Evolutionary conservation across 2,113 vertebrate species (phyloP).

Genomic region (Phaethornis superciliosus): DNA sequence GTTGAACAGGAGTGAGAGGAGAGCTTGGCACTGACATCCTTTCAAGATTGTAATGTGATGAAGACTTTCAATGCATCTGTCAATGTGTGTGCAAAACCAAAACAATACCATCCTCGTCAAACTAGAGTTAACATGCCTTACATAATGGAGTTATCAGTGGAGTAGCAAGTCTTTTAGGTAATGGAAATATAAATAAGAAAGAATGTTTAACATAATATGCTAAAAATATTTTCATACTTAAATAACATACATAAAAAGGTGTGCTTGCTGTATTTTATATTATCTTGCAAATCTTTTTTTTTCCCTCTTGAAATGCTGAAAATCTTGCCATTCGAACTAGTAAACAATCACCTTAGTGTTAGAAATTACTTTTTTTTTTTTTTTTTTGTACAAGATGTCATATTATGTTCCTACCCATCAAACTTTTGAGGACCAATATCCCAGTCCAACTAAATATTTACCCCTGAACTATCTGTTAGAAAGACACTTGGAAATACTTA

Average conservation of each 20-base stretch:
- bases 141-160: conserved; percentile 74
- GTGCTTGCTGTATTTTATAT: conserved; percentile 84
- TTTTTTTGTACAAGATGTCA: conserved; percentile 56
- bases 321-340: conserved; percentile 72
- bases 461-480: conserved; percentile 63
- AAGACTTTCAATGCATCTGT: conserved; percentile 70
- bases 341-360: conserved; percentile 69
- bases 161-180: conserved; percentile 81
- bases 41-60: conserved; percentile 72
- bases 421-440: conserved; percentile 78
- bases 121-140: conserved; percentile 83
- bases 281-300: conserved; percentile 74
- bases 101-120: conserved; percentile 69
- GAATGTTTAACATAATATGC: conserved; percentile 87
- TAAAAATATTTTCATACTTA: conserved; percentile 89
- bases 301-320: conserved; percentile 73
- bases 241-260: conserved; percentile 84
- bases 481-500: conserved; percentile 75
- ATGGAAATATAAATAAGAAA: conserved; percentile 84
- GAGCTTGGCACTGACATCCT: conserved; percentile 67
- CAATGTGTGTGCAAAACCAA: conserved; percentile 76
- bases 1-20: conserved; percentile 42
- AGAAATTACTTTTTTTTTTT: conserved; percentile 48
- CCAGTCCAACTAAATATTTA: conserved; percentile 70
- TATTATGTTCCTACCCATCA: conserved; percentile 58